These are phyloP conservation scores for Bubo blakistoni DNA, from an alignment of 2,113 vertebrate species.

Conservation along the genomic window DNA sequence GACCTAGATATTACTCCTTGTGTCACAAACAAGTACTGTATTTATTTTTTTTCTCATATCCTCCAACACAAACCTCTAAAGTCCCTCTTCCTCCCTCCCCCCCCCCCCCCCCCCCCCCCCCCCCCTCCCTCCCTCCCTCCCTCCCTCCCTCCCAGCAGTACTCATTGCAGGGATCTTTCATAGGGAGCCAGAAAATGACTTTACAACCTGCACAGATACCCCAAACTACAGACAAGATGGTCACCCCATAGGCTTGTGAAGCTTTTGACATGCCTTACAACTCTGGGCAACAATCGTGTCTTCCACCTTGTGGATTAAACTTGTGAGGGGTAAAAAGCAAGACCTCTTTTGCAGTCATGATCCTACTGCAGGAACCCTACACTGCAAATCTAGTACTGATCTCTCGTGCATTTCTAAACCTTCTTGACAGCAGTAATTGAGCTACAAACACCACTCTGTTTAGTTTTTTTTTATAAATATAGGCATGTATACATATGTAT, in stretches of 20 bases:
- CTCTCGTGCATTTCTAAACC: neutral
- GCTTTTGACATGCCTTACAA: neutral
- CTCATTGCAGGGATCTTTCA: neutral
- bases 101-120: neutral
- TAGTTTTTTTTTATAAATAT: neutral
- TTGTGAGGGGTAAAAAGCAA: neutral
- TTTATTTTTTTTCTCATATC: neutral
- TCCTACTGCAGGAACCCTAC: neutral
- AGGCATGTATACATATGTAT: neutral
- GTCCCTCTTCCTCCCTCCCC: too few species aligned
- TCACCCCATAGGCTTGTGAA: neutral
- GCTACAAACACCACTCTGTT: neutral
- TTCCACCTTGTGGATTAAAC: neutral
- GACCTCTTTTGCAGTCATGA: neutral
- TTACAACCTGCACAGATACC: neutral
- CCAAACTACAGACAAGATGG: neutral
- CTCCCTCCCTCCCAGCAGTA: neutral
- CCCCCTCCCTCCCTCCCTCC: neutral
- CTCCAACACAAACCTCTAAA: neutral
- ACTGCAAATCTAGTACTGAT: neutral
- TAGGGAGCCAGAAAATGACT: neutral
- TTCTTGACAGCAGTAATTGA: neutral
- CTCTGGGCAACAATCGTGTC: neutral
- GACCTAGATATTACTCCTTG: neutral
- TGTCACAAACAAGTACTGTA: neutral